phyloP scores from a whole-genome alignment of 2,797 vertebrate genomes.

The Lindbergichthys nudifrons region DNA sequence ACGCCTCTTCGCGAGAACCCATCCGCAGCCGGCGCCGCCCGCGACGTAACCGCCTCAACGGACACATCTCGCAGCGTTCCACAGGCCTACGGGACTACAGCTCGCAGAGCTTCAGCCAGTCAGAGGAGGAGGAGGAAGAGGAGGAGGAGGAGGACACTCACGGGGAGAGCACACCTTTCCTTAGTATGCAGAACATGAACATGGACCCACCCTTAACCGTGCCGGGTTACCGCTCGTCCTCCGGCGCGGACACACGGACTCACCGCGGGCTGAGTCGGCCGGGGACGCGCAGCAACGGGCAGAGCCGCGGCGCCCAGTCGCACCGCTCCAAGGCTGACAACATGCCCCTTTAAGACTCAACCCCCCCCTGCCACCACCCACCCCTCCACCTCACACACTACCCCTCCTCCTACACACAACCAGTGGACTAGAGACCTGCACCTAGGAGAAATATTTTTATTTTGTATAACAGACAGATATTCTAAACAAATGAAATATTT shows the following conservation, averaged over 20 bases:
- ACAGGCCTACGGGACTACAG: slow-evolving; percentile 91
- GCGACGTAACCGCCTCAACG: slow-evolving; percentile 92
- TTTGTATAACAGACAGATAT: slow-evolving; percentile 99
- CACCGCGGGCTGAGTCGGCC: slow-evolving; percentile 89
- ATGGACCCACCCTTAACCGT: slow-evolving; percentile 85
- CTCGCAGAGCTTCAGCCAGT: slow-evolving; percentile 94
- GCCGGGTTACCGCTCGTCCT: slow-evolving; percentile 85
- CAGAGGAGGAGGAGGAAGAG: slow-evolving; percentile 91
- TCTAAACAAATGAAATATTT: slow-evolving; percentile 99
- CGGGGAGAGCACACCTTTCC: slow-evolving; percentile 96
- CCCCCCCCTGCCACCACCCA: slow-evolving; percentile 49
- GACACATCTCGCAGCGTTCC: slow-evolving; percentile 90
- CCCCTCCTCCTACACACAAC: slow-evolving; percentile 72
- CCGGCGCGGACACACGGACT: slow-evolving; percentile 91
- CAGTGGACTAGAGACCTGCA: slow-evolving; percentile 88
- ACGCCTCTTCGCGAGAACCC: slow-evolving; percentile 91
- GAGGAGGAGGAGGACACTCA: slow-evolving; percentile 87
- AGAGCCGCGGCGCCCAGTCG: slow-evolving; percentile 86
- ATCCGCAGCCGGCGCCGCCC: slow-evolving; percentile 90
- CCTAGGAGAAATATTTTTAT: slow-evolving; percentile 98
- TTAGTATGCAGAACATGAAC: slow-evolving; percentile 94
- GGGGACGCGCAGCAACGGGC: slow-evolving; percentile 86
- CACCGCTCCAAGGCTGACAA: slow-evolving; percentile 89
- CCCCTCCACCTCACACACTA: slow-evolving; percentile 67
- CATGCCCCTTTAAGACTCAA: slow-evolving; percentile 90